Conservation (phyloP, 1,140 invertebrate species). For the Trachelipus rathkii region DNA sequence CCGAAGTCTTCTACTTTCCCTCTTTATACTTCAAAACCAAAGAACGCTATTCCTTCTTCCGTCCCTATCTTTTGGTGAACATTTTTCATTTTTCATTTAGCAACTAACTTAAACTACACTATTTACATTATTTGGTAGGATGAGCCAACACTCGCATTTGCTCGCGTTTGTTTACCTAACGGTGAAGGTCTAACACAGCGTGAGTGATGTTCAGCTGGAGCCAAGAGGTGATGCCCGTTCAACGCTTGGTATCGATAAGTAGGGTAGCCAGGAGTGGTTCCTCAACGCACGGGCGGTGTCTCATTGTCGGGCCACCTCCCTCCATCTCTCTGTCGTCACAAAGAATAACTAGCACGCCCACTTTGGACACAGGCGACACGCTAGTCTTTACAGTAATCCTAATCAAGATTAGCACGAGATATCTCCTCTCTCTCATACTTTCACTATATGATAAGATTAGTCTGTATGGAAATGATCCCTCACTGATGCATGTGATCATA, state of each 20-base stretch:
- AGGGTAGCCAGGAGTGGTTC: conserved; percentile 51
- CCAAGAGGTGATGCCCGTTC: conserved; percentile 61
- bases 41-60: too few species aligned
- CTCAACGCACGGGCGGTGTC: conserved; percentile 57
- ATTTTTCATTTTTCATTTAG: too few species aligned
- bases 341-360: conserved; percentile 83
- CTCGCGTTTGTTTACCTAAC: background rate
- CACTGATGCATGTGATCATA: too few species aligned
- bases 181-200: conserved; percentile 48
- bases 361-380: conserved; percentile 96
- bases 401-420: conserved; percentile 73
- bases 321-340: conserved; percentile 84
- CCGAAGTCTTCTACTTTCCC: too few species aligned
- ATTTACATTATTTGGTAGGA: too few species aligned
- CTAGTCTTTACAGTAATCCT: conserved; percentile 93
- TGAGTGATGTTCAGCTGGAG: conserved; percentile 58
- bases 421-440: conserved; percentile 20
- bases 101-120: too few species aligned
- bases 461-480: too few species aligned
- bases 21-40: too few species aligned
- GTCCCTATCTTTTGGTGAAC: too few species aligned
- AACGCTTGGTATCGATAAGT: conserved; percentile 65
- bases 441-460: background rate
- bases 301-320: conserved; percentile 78
- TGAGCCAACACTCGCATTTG: too few species aligned